Evolutionary conservation across 2,888 invertebrate species (phyloP), one percentile per base, ranked within the genome.

Genomic region (Dendrolimus houi): DNA sequence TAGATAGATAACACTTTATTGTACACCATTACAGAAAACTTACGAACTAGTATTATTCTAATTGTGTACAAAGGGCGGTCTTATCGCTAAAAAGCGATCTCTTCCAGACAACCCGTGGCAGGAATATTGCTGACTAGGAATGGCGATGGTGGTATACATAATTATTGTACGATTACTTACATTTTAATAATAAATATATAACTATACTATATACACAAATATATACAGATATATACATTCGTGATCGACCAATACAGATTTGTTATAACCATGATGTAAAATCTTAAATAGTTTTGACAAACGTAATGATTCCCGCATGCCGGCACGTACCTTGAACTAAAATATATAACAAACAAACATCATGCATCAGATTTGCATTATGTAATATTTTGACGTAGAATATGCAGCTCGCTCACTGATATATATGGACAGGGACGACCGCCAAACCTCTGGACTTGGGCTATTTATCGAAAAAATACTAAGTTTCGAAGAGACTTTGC

Each of bases 241-340:
- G 47, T 47, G 47, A 47, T 8, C 9, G 3, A 12, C 47, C 6
- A 47, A 47, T 47, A 47, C 10, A 47, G 12, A 47, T 47, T 29
- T 47, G 12, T 2, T 47, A 47, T 47, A 47, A 12, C 47, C 9
- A 12, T 47, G 47, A 47, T 47, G 47, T 47, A 47, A 12, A 29
- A 47, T 47, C 47, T 12, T 47, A 47, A 47, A 47, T 42, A 10
- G 47, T 47, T 47, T 56, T 29, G 54, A 47, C 47, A 47, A 47
- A 47, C 47, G 47, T 47, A 61, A 57, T 56, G 57, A 58, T 54
- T 52, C 14, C 54, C 62, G 61, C 65, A 68, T 69, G 55, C 69
- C 70, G 55, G 57, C 69, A 70, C 69, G 69, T 66, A 52, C 13
- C 47, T 47, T 47, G 47, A 47, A 56, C 65, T n/a, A 59, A 59